Evolutionary conservation across 2,888 invertebrate species (phyloP).

Genomic region (Cryptocephalus moraei): DNA sequence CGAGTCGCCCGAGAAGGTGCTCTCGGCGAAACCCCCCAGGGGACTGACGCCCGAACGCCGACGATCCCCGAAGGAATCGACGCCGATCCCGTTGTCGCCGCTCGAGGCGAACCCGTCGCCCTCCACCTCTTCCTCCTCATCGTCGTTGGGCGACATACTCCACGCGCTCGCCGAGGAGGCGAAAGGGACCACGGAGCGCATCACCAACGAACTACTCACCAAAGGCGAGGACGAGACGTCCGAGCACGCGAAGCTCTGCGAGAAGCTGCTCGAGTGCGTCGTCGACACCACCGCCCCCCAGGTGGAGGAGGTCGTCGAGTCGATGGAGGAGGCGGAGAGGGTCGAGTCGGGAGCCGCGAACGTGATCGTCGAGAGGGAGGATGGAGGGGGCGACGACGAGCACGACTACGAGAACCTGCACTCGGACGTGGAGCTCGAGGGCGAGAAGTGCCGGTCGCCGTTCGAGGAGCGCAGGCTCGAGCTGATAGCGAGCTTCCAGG

Average conservation of each 20-base stretch:
- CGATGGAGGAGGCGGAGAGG: constrained; percentile 20
- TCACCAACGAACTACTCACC: constrained; percentile 44
- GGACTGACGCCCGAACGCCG: constrained; percentile 24
- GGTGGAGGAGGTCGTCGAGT: constrained; percentile 26
- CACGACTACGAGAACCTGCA: constrained; percentile 34
- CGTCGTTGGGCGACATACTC: constrained; percentile 57
- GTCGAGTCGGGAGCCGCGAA: constrained; percentile 28
- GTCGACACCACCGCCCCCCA: constrained; percentile 29
- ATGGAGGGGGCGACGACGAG: constrained; percentile 18
- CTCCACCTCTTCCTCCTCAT: constrained; percentile 13
- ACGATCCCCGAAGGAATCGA: constrained; percentile 25
- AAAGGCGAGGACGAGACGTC: constrained; percentile 29
- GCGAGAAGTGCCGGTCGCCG: constrained; percentile 20
- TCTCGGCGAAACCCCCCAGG: constrained; percentile 27
- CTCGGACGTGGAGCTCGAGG: constrained; percentile 23
- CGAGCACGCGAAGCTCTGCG: constrained; percentile 42
- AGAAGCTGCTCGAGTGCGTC: constrained; percentile 39
- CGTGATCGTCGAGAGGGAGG: constrained; percentile 27
- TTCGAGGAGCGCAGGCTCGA: constrained; percentile 32
- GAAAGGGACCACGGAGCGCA: constrained; percentile 58
- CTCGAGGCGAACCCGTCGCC: constrained; percentile 16
- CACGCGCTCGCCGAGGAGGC: constrained; percentile 67
- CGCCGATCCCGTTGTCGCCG: constrained; percentile 23
- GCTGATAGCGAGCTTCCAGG: constrained; percentile 32
- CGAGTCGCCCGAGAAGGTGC: constrained; percentile 17